A percentile compares a stretch with the other conserved stretches of the same genome.
Conservation (phyloP, 2,113 vertebrate species). For the Psilopogon haemacephalus region DNA sequence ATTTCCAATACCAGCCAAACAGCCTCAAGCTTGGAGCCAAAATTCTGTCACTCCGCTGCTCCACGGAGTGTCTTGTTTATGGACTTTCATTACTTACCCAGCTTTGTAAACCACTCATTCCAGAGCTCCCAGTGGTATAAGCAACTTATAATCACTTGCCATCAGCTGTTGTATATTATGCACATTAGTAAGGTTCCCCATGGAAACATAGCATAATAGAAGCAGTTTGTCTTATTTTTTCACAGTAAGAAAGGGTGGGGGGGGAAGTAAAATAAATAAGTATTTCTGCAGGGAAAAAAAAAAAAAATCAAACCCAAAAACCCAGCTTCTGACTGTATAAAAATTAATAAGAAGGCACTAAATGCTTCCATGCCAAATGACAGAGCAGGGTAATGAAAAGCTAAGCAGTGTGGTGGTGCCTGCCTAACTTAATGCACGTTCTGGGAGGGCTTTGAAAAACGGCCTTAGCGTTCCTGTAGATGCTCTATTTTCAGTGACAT, state of each 20-base stretch:
- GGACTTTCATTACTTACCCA: conserved; percentile 53
- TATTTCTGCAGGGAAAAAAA: conserved; percentile 8
- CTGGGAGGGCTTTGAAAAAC: neutral
- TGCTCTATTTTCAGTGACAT: neutral
- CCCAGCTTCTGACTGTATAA: neutral
- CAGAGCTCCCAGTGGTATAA: conserved; percentile 49
- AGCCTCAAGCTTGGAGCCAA: conserved; percentile 49
- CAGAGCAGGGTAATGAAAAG: neutral
- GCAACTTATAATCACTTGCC: conserved; percentile 61
- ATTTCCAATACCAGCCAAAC: conserved; percentile 70
- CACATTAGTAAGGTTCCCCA: conserved; percentile 30
- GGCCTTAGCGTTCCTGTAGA: neutral
- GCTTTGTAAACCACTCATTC: conserved; percentile 56
- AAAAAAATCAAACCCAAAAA: too few species aligned
- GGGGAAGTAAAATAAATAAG: neutral
- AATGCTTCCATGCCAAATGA: conserved; percentile 18
- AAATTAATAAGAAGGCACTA: conserved; percentile 28
- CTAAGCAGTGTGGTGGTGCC: neutral
- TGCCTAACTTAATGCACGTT: neutral
- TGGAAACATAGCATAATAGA: conserved; percentile 22
- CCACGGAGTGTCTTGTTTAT: conserved; percentile 54
- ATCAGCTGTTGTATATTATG: conserved; percentile 44
- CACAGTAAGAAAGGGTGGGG: neutral
- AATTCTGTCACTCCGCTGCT: conserved; percentile 54
- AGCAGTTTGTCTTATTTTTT: conserved; percentile 30